Percentiles rank a stretch among this genome's conserved stretches.
phyloP scores from a whole-genome alignment of 92 coral and sea anemone species.

The Paramuricea clavata region DNA sequence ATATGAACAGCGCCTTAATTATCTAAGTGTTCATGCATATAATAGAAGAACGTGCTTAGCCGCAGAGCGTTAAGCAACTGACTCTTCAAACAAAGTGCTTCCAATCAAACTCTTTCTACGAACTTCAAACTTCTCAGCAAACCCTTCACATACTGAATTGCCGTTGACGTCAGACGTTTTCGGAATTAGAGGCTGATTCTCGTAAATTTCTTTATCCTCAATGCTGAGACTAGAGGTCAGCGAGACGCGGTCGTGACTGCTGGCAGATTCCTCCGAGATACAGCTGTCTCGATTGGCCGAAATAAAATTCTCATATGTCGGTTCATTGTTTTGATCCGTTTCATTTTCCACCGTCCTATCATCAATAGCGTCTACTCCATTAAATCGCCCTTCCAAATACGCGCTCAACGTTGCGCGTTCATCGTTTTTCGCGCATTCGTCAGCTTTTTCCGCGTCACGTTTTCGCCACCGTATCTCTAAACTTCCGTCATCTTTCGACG shows the following conservation, averaged over 20 bases:
- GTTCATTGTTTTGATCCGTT: neutral
- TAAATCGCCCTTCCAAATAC: slow-evolving; percentile 35
- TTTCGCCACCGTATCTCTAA: neutral
- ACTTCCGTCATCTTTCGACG: neutral
- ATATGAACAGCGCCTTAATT: neutral
- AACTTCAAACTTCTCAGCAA: slow-evolving; percentile 1
- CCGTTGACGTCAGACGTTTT: slow-evolving; percentile 40
- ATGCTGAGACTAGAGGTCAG: slow-evolving; percentile 24
- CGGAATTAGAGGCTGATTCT: slow-evolving; percentile 22
- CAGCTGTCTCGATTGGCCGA: neutral
- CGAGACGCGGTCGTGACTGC: slow-evolving; percentile 16
- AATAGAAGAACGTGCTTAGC: neutral
- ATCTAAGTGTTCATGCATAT: neutral
- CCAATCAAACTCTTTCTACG: slow-evolving; percentile 2
- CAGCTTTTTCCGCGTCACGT: neutral
- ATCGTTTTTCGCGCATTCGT: neutral
- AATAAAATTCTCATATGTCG: neutral
- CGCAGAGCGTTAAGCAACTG: neutral
- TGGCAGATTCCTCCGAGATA: neutral
- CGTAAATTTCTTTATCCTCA: slow-evolving; percentile 22
- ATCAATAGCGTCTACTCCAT: neutral
- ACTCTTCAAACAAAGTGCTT: neutral
- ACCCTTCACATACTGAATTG: slow-evolving; percentile 12
- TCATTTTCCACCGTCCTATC: neutral
- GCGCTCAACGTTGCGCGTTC: slow-evolving; percentile 33